Conservation (phyloP, 2,113 vertebrate genomes). For the Natator depressus region DNA sequence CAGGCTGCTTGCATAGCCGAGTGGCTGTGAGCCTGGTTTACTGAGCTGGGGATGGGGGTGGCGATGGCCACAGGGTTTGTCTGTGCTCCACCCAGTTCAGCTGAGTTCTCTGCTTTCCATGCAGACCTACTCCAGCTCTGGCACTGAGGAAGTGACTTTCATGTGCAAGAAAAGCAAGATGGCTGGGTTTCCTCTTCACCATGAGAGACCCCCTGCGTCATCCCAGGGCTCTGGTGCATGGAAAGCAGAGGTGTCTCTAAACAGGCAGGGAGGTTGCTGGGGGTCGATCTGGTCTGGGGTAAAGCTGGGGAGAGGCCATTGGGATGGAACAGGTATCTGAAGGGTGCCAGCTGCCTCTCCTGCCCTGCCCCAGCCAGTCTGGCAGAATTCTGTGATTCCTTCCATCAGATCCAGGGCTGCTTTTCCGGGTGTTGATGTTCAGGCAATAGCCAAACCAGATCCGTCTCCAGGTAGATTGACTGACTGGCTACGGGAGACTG, state of each 20-base stretch:
- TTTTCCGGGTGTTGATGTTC: neutral
- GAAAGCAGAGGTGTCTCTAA: neutral
- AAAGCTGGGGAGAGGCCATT: neutral
- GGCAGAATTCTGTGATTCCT: conserved; percentile 12
- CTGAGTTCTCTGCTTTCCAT: neutral
- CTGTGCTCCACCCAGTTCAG: neutral
- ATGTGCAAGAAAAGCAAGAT: neutral
- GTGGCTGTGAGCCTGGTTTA: neutral
- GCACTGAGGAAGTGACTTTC: neutral
- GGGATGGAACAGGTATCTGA: neutral
- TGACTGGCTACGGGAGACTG: neutral
- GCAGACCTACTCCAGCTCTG: accelerated
- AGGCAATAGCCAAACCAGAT: conserved; percentile 29
- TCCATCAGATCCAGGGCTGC: neutral
- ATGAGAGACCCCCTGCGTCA: accelerated
- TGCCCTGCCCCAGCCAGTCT: neutral
- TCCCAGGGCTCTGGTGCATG: neutral
- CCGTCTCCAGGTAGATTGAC: neutral
- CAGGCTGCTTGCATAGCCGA: neutral
- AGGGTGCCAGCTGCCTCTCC: neutral
- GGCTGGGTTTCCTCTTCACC: neutral
- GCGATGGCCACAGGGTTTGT: neutral
- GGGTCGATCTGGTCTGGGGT: neutral
- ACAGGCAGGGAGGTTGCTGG: neutral
- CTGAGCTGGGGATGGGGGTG: neutral